Percentiles rank a stretch among this genome's conserved stretches.
Conservation (phyloP, 2,113 vertebrate species). For the Hippocampus comes region DNA sequence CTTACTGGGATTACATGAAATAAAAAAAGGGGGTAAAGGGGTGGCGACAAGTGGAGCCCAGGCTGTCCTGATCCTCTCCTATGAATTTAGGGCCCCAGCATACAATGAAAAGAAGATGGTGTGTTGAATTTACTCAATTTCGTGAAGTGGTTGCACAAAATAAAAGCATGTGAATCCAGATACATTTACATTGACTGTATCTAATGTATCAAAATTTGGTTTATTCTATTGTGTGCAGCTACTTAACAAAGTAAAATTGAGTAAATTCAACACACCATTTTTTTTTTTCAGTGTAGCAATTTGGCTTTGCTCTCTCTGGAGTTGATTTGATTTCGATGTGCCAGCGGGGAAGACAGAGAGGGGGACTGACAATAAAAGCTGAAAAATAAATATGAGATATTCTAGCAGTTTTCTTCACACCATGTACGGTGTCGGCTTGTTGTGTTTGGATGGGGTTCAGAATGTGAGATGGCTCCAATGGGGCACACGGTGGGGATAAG, state of each 20-base stretch:
- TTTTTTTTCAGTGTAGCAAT: slow-evolving; percentile 10
- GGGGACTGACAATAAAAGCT: slow-evolving; percentile 23
- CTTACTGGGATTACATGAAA: slow-evolving; percentile 66
- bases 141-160: too few relatives aligned
- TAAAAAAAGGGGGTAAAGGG: slow-evolving; percentile 36
- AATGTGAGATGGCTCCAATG: slow-evolving; percentile 33
- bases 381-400: slow-evolving; percentile 21
- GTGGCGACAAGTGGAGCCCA: slow-evolving; percentile 40
- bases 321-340: slow-evolving; percentile 60
- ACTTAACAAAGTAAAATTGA: too few relatives aligned
- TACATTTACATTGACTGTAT: too few relatives aligned
- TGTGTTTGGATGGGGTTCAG: slow-evolving; percentile 60
- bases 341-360: slow-evolving; percentile 24
- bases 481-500: slow-evolving; percentile 33
- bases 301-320: slow-evolving; percentile 22
- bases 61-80: slow-evolving; percentile 41
- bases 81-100: slow-evolving; percentile 20
- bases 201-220: too few relatives aligned
- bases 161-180: too few relatives aligned
- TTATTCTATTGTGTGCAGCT: too few relatives aligned
- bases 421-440: slow-evolving; percentile 44
- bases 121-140: too few relatives aligned
- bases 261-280: too few relatives aligned
- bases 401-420: slow-evolving; percentile 39
- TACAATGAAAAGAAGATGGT: too few relatives aligned